These are phyloP conservation scores for Lethocerus indicus DNA, from an alignment of 1,140 invertebrate species.

Conservation along the genomic window DNA sequence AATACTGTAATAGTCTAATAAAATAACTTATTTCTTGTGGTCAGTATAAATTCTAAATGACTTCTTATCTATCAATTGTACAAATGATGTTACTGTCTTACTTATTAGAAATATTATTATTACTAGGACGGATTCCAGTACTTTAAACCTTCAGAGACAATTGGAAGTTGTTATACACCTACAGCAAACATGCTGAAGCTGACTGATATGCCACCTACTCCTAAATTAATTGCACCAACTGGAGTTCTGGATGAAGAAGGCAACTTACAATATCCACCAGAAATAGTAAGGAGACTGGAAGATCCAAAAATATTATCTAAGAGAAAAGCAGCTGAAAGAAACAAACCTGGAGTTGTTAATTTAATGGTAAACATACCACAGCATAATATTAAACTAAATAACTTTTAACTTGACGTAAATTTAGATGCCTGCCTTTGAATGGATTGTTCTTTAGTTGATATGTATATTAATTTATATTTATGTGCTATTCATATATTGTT, in stretches of 20 bases:
- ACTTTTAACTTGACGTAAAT: neutral
- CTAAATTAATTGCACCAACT: conserved; percentile 21
- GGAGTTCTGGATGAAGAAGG: conserved; percentile 24
- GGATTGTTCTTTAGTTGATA: neutral
- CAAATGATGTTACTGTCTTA: no score
- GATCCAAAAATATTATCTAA: conserved; percentile 18
- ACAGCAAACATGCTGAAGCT: conserved; percentile 30
- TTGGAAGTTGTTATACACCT: conserved; percentile 40
- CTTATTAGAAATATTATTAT: no score
- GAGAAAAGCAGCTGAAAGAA: conserved; percentile 17
- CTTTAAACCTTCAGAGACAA: conserved; percentile 42
- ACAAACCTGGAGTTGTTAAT: conserved; percentile 25
- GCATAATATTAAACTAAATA: neutral
- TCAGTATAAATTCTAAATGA: no score
- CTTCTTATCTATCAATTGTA: no score
- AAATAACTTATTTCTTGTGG: no score
- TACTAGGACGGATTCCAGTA: conserved; percentile 30
- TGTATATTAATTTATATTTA: neutral
- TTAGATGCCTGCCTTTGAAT: neutral
- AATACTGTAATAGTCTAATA: no score
- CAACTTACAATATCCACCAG: conserved; percentile 28
- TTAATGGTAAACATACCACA: conserved; percentile 10
- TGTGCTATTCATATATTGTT: neutral
- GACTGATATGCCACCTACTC: conserved; percentile 27
- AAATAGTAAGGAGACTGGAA: conserved; percentile 21